A percentile compares a stretch with the other conserved stretches of the same genome.
Conservation (phyloP, 2,888 invertebrate species). For the Nomada ruficornis region DNA sequence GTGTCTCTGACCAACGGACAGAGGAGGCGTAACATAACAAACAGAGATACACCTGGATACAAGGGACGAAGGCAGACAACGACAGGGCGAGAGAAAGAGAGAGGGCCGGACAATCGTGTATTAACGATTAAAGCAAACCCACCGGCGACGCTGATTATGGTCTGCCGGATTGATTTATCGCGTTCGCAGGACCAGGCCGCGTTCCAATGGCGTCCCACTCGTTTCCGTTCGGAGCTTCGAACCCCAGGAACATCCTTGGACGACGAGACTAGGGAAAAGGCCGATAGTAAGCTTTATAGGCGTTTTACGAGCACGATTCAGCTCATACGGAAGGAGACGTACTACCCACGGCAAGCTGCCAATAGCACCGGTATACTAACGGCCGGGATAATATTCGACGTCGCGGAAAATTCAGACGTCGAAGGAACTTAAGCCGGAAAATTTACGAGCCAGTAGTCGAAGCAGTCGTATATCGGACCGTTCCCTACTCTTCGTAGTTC, state of each 20-base stretch:
- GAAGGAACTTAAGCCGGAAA: slow-evolving; percentile 27
- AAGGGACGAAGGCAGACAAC: slow-evolving; percentile 17
- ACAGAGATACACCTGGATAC: slow-evolving; percentile 11
- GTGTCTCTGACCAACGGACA: neutral
- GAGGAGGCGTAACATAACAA: slow-evolving; percentile 7
- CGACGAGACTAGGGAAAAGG: slow-evolving; percentile 26
- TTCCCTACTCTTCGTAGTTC: neutral
- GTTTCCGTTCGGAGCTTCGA: slow-evolving; percentile 51
- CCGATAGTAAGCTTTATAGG: slow-evolving; percentile 46
- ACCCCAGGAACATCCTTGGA: slow-evolving; percentile 32
- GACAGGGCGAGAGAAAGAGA: slow-evolving; percentile 15
- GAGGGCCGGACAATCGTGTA: slow-evolving; percentile 60
- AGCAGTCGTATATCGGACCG: slow-evolving; percentile 5
- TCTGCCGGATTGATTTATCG: slow-evolving; percentile 78
- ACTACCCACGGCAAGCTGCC: slow-evolving; percentile 42
- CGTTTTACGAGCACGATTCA: slow-evolving; percentile 44
- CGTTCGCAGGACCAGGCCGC: slow-evolving; percentile 47
- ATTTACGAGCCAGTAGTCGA: slow-evolving; percentile 47
- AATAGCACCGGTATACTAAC: slow-evolving; percentile 38
- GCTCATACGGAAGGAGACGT: slow-evolving; percentile 27
- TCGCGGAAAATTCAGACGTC: slow-evolving; percentile 56
- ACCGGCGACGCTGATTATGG: slow-evolving; percentile 77
- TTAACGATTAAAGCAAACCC: slow-evolving; percentile 78
- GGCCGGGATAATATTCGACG: slow-evolving; percentile 52
- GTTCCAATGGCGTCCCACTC: slow-evolving; percentile 52